Evolutionary conservation across 2,113 vertebrate species (phyloP).

Genomic region (Chamaea fasciata): DNA sequence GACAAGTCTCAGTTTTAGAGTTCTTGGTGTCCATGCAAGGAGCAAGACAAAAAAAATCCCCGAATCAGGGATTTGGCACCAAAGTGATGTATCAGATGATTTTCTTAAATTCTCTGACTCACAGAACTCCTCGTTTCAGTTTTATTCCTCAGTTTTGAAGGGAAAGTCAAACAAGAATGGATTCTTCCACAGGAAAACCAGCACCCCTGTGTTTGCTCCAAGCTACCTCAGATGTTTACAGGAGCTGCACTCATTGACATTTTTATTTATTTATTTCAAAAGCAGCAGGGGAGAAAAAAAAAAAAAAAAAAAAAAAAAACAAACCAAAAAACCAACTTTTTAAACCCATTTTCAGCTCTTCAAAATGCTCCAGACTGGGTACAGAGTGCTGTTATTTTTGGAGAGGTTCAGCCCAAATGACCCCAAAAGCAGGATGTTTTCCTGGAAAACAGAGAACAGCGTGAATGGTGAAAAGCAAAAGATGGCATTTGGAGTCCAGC

Average conservation of each 20-base stretch:
- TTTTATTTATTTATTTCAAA: background rate
- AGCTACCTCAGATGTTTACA: background rate
- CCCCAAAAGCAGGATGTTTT: slow-evolving; percentile 8
- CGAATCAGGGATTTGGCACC: background rate
- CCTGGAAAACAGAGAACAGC: background rate
- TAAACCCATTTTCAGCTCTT: background rate
- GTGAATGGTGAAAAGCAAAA: background rate
- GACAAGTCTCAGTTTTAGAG: background rate
- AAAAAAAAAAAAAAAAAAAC: background rate
- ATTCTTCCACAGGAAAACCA: background rate
- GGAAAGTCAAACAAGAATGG: background rate
- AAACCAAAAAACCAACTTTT: background rate
- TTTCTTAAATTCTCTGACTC: background rate
- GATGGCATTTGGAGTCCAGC: background rate
- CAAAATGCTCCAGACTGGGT: background rate
- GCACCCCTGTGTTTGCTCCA: background rate
- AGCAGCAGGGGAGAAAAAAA: background rate
- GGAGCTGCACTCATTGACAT: background rate
- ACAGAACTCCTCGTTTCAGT: background rate
- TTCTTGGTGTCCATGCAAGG: background rate
- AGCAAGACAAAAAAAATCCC: background rate
- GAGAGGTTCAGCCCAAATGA: background rate
- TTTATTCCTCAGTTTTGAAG: background rate
- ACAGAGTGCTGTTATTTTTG: slow-evolving; percentile 36
- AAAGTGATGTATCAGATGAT: background rate